phyloP scores from a whole-genome alignment of 2,797 vertebrate species.

The Botia almorhae region DNA sequence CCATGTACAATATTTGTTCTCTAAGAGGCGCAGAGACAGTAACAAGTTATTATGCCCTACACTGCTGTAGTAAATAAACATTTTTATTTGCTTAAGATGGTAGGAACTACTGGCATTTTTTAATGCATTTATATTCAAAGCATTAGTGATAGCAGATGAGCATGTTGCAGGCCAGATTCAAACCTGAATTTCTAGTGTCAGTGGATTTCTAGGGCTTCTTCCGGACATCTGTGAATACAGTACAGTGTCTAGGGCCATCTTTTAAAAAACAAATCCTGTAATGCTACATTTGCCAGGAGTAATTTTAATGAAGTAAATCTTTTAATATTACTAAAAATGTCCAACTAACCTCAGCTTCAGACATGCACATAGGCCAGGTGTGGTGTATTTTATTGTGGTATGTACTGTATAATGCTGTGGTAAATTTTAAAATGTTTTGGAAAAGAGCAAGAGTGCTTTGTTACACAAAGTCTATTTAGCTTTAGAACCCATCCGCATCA shows the following conservation, averaged over 20 bases:
- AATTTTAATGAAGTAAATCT: conserved; percentile 6
- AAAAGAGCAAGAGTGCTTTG: background rate
- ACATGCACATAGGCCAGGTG: background rate
- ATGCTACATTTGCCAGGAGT: background rate
- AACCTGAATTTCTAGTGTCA: background rate
- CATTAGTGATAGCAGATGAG: background rate
- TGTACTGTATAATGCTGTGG: background rate
- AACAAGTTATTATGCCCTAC: conserved; percentile 20
- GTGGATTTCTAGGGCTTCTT: background rate
- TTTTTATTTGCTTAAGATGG: background rate
- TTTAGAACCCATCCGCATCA: background rate
- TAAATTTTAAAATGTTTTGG: background rate
- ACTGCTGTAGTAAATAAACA: conserved; percentile 5
- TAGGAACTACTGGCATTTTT: background rate
- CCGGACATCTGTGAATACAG: conserved; percentile 3
- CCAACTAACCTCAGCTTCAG: background rate
- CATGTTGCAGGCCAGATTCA: background rate
- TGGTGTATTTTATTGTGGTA: background rate
- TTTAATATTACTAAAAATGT: background rate
- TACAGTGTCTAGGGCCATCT: background rate
- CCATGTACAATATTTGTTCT: conserved; percentile 16
- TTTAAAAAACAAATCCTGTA: conserved; percentile 14
- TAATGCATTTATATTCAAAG: background rate
- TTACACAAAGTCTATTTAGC: background rate
- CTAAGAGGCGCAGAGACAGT: conserved; percentile 2